Conservation (phyloP, 2,113 vertebrate genomes). For the Grus americana region DNA sequence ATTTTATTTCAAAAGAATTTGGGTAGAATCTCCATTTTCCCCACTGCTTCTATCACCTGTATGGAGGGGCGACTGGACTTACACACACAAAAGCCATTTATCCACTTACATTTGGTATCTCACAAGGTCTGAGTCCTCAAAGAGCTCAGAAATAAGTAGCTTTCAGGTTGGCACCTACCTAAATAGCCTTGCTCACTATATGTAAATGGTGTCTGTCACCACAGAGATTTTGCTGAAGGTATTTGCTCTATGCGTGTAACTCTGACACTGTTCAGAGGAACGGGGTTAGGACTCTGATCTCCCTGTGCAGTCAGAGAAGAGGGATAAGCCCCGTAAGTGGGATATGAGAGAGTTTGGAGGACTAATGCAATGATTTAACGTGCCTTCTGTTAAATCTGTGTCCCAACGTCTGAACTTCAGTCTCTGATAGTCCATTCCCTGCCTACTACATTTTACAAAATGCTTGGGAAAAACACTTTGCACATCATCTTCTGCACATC, state of each 20-base stretch:
- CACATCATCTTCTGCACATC: conserved; percentile 3
- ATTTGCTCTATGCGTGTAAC: neutral
- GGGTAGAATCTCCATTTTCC: neutral
- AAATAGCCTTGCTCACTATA: neutral
- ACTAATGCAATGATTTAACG: neutral
- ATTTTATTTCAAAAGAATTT: neutral
- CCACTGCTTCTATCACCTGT: neutral
- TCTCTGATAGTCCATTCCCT: neutral
- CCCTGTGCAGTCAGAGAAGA: neutral
- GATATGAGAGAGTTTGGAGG: neutral
- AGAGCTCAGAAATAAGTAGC: conserved; percentile 53
- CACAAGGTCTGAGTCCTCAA: neutral
- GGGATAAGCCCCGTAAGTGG: conserved; percentile 2
- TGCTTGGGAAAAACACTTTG: conserved; percentile 1
- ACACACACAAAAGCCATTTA: conserved; percentile 20
- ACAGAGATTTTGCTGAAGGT: conserved; percentile 28
- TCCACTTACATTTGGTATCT: neutral
- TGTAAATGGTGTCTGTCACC: neutral
- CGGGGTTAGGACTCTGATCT: conserved; percentile 15
- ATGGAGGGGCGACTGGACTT: neutral
- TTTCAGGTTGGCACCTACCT: conserved; percentile 31
- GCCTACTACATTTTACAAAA: neutral
- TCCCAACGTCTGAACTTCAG: neutral
- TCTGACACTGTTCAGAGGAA: neutral
- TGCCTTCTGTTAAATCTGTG: neutral